Base-by-base conservation (phyloP, 2,888 invertebrate genomes). In the Aquatica leii region DNA sequence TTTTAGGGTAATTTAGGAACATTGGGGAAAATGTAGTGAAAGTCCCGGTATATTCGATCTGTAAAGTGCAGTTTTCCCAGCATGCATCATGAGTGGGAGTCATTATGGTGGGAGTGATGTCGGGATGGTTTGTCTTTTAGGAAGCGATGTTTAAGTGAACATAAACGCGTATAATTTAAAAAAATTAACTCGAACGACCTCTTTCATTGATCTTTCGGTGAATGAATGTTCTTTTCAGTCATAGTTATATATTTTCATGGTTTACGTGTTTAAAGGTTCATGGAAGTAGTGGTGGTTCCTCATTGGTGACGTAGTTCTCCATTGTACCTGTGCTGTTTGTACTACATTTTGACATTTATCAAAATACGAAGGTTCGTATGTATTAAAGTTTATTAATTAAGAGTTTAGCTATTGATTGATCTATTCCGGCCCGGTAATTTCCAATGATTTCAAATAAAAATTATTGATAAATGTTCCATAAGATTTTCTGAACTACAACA, bases 271-370 rank as follows among this genome's bases (percentile, higher is more conserved):
- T 59, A 57, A 62, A 43, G 50, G 48, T 58, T 40, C 35, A 59
- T 54, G 56, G 43, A 41, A 57, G 34, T 71, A 72, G 77, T 77
- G 77, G 77, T 77, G 76, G 77, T 18, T 75, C 74, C 73, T 69
- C 67, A 71, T 71, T 81, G 81, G 78, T 81, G 81, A 81, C 81
- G 81, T 81, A 77, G 79, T 54, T 81, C 80, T 81, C 80, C 80
- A 81, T 80, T 81, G 78, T 80, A 80, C 77, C 77, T 78, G 78
- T 77, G 74, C 73, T 72, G 76, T 76, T 77, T 75, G 75, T 78
- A 75, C 71, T 73, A 74, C 72, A 72, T 74, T 74, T 68, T 72
- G 73, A 70, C 41, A 71, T 67, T 74, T 73, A 74, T 60, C 72
- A 72, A 72, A 75, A 78, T 77, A 72, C 73, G 74, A 69, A 78